Percentiles rank a stretch among this genome's conserved stretches.
Conservation (phyloP, 1,140 invertebrate species). For the Caenorhabditis brenneri region DNA sequence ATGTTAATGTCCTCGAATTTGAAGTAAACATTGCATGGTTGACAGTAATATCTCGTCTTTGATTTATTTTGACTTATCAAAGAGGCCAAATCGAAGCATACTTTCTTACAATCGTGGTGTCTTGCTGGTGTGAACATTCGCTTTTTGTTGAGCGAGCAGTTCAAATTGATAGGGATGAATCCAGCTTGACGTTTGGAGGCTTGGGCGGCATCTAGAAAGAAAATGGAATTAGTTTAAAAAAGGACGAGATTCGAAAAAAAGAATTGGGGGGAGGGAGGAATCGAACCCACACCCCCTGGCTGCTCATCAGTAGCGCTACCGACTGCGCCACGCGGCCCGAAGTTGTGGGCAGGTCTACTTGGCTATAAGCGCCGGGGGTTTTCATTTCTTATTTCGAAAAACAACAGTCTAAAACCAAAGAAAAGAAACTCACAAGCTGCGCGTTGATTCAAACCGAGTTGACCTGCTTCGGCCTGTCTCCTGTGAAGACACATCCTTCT, state of each 20-base stretch:
- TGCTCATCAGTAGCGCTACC: too few species aligned
- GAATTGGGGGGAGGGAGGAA: too few species aligned
- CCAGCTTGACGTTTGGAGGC: not conserved
- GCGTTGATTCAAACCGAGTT: too few species aligned
- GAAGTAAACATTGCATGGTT: not conserved
- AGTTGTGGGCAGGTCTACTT: too few species aligned
- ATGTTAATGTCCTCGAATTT: conserved; percentile 10
- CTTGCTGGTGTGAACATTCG: conserved; percentile 1
- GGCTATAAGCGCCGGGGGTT: too few species aligned
- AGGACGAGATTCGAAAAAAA: too few species aligned
- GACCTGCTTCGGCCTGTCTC: too few species aligned
- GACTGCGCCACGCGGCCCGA: too few species aligned
- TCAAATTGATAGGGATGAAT: not conserved
- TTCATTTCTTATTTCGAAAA: too few species aligned
- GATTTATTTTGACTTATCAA: not conserved
- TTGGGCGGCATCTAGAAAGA: not conserved
- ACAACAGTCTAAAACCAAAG: too few species aligned
- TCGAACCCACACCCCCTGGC: too few species aligned
- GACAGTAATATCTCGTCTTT: not conserved
- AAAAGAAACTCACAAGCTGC: not conserved
- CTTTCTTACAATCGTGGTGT: conserved; percentile 14
- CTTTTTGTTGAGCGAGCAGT: not conserved
- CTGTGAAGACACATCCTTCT: not conserved
- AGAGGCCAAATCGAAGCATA: not conserved
- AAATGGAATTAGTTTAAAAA: too few species aligned